These are phyloP conservation scores for Archips crataeganus DNA, from an alignment of 2,888 invertebrate genomes.

Conservation along the genomic window DNA sequence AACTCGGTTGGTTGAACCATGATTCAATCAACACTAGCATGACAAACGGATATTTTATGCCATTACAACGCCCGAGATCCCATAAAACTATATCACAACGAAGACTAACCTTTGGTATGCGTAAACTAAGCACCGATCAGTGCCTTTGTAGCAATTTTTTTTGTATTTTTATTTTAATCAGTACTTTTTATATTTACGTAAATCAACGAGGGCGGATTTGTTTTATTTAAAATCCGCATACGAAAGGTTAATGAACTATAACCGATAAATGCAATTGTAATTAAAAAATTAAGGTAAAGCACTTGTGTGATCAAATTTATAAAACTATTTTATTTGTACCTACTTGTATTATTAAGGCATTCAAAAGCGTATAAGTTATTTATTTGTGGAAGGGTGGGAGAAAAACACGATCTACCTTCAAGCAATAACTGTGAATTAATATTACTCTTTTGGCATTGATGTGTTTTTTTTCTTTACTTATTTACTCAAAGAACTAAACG, in stretches of 20 bases:
- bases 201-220: too few relatives aligned
- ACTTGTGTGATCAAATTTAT: neutral
- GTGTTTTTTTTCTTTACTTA: neutral
- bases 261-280: neutral
- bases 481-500: too few relatives aligned
- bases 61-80: neutral
- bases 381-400: neutral
- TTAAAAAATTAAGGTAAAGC: neutral
- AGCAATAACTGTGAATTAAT: neutral
- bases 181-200: too few relatives aligned
- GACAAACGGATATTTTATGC: too few relatives aligned
- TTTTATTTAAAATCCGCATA: neutral
- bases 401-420: neutral
- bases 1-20: too few relatives aligned
- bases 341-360: conserved; percentile 5
- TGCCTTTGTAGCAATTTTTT: too few relatives aligned
- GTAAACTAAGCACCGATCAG: too few relatives aligned
- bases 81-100: neutral
- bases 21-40: too few relatives aligned
- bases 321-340: neutral
- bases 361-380: neutral
- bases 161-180: too few relatives aligned
- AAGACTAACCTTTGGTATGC: too few relatives aligned
- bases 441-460: neutral
- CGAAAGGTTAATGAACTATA: neutral